A percentile compares a stretch with the other conserved stretches of the same genome.
Evolutionary conservation across 2,888 invertebrate species (phyloP).

Genomic region (Ennomos fuscantarius): DNA sequence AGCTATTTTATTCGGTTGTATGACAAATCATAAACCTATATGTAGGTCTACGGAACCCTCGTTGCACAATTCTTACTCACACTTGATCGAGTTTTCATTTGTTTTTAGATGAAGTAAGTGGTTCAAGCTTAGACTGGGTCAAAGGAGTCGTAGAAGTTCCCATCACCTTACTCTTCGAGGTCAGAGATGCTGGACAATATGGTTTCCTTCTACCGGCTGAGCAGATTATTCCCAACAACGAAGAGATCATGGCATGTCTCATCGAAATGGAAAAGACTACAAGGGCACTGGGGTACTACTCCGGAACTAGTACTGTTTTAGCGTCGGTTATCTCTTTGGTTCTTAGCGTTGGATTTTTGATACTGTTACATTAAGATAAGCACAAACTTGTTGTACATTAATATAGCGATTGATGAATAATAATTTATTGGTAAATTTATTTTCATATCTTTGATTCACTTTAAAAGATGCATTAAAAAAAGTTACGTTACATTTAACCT

Average conservation of each 20-base stretch:
- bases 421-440: too few species aligned
- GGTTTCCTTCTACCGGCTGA: constrained; percentile 83
- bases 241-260: constrained; percentile 71
- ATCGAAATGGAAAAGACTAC: constrained; percentile 62
- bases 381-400: background rate
- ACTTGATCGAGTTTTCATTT: too few species aligned
- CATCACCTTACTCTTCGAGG: constrained; percentile 83
- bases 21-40: too few species aligned
- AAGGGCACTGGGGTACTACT: constrained; percentile 48
- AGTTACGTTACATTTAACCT: too few species aligned
- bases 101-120: constrained; percentile 67
- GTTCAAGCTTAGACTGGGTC: constrained; percentile 83
- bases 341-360: constrained; percentile 33
- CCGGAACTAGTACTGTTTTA: constrained; percentile 32
- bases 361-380: constrained; percentile 28
- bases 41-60: too few species aligned
- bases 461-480: too few species aligned
- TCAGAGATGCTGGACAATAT: constrained; percentile 79
- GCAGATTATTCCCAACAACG: constrained; percentile 75
- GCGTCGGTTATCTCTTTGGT: constrained; percentile 39
- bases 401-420: too few species aligned
- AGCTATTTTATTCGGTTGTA: too few species aligned
- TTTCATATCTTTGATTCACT: too few species aligned
- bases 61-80: too few species aligned
- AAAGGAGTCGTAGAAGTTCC: constrained; percentile 80